These are phyloP conservation scores for Drosophila nigrodunni DNA, from an alignment of 1,140 invertebrate species.

Conservation along the genomic window DNA sequence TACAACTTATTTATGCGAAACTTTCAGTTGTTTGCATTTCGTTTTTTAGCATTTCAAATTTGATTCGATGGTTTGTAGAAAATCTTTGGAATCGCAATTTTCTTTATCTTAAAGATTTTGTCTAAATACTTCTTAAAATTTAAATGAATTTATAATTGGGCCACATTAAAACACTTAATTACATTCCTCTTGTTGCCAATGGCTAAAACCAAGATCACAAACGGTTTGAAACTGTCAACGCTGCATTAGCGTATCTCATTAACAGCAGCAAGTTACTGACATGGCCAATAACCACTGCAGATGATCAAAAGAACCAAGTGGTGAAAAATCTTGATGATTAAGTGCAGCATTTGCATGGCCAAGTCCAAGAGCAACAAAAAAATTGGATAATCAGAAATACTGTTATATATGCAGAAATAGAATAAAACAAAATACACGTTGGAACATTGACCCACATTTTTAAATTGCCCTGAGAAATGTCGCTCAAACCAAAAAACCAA, in stretches of 20 bases:
- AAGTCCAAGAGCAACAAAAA: conserved; percentile 76
- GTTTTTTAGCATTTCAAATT: not conserved
- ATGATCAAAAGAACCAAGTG: conserved; percentile 25
- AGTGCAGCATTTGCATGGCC: conserved; percentile 71
- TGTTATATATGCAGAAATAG: conserved; percentile 74
- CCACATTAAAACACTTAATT: no score
- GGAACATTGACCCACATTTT: conserved; percentile 76
- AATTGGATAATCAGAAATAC: conserved; percentile 41
- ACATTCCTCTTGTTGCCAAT: conserved; percentile 24
- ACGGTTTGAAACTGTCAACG: conserved; percentile 53
- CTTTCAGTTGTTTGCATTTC: not conserved
- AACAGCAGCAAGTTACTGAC: conserved; percentile 55
- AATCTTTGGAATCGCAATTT: no score
- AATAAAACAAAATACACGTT: conserved; percentile 38
- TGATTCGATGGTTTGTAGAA: not conserved
- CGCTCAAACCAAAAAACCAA: conserved; percentile 13
- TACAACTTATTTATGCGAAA: not conserved
- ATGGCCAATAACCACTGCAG: conserved; percentile 35
- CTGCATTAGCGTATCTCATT: conserved; percentile 41
- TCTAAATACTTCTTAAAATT: no score
- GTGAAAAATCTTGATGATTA: conserved; percentile 39
- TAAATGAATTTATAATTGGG: no score
- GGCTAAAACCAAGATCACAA: conserved; percentile 40
- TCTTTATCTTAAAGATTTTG: no score
- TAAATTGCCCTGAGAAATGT: conserved; percentile 31